Base-by-base conservation (phyloP, 2,888 invertebrate species). In the Mimas tiliae region DNA sequence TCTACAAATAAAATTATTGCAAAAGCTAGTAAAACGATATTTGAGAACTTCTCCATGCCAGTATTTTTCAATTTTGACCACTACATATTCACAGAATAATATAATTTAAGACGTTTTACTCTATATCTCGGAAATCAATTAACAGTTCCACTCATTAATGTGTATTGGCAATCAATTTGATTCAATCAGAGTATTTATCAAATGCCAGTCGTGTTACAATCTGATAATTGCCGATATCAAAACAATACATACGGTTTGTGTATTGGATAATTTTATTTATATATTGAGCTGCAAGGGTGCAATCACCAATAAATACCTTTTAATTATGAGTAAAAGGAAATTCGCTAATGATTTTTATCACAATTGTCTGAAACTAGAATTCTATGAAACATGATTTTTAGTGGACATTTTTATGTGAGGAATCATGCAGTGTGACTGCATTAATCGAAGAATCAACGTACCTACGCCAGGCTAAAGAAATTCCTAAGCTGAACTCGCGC, bases 111-210 rank as follows among this genome's bases (percentile, higher is more conserved):
- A 55, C 47, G 48, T 38, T 48, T 42, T 0, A 12, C 21, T 48
- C 16, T 33, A 27, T 55, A 33, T 67, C 38, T 45, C 11, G 21
- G 27, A 55, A 48, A 62, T 63, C 65, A 33, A 52, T 19, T 14
- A 33, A 65, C 52, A 38, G 47, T 48, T 50, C 6, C 48, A 48
- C 53, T 47, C 51, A 55, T 63, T 65, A 67, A 65, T 67, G 63
- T 38, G 55, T 58, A 65, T 65, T 65, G 47, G 48, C 47, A 65
- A 69, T 67, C 65, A 65, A 51, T 58, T 62, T 42, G 58, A 65
- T 58, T 69, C 63, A 67, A 69, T 69, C 69, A 51, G 42, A 47
- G 62, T 12, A 48, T 62, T 67, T 62, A 69, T 68, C 68, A 19
- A 19, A n/a, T n/a, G 0, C 27, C 33, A 63, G 67, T 69, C 63